Percentiles rank a stretch among this genome's conserved stretches.
Conservation (phyloP, 2,888 invertebrate genomes). For the Protodeltote pygarga region DNA sequence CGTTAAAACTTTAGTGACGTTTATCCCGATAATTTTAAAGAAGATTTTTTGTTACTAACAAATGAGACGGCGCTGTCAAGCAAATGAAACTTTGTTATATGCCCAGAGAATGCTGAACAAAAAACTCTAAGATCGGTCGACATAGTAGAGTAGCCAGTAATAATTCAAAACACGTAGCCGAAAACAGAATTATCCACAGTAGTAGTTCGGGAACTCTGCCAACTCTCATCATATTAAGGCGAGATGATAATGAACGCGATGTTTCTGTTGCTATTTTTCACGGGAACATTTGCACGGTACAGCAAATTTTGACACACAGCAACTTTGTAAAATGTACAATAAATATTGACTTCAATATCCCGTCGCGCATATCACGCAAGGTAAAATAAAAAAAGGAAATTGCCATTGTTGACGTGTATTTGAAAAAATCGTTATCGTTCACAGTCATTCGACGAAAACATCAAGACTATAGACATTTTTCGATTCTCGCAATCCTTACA, state of each 20-base stretch:
- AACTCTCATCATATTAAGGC: slow-evolving; percentile 81
- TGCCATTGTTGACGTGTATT: slow-evolving; percentile 32
- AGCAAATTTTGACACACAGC: slow-evolving; percentile 50
- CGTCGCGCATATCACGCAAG: slow-evolving; percentile 2
- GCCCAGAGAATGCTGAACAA: slow-evolving; percentile 19
- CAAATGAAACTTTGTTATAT: slow-evolving; percentile 27
- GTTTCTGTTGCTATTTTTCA: slow-evolving; percentile 64
- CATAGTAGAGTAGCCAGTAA: slow-evolving; percentile 59
- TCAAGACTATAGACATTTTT: slow-evolving; percentile 56
- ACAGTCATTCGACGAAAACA: slow-evolving; percentile 48
- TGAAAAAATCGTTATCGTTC: slow-evolving; percentile 45
- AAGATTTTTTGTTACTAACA: neutral
- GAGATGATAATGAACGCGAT: slow-evolving; percentile 77
- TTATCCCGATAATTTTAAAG: too few relatives aligned
- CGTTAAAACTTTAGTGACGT: neutral
- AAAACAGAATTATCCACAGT: slow-evolving; percentile 77
- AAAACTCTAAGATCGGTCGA: slow-evolving; percentile 46
- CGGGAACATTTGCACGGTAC: slow-evolving; percentile 44
- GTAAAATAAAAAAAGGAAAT: slow-evolving; percentile 29
- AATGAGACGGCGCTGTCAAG: slow-evolving; percentile 9
- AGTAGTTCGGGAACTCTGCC: slow-evolving; percentile 75
- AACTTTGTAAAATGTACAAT: slow-evolving; percentile 30
- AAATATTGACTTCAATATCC: slow-evolving; percentile 16
- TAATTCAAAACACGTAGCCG: slow-evolving; percentile 76
- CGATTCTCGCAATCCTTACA: slow-evolving; percentile 59